Evolutionary conservation across 2,888 invertebrate genomes (phyloP).

Genomic region (Xanthia togata): DNA sequence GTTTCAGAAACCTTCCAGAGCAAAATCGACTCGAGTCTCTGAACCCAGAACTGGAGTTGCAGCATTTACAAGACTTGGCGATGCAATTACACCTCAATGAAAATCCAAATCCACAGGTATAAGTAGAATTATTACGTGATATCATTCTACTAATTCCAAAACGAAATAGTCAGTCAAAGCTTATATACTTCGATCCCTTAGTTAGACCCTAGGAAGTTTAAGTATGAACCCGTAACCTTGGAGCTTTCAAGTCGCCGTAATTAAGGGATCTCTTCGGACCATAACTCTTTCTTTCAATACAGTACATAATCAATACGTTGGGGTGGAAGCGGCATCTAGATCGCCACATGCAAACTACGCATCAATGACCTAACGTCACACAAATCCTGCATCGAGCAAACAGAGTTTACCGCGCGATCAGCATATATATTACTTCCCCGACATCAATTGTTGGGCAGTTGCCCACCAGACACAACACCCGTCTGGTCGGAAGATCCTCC

Average conservation of each 20-base stretch:
- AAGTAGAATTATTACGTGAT: constrained; percentile 15
- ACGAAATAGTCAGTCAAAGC: background rate
- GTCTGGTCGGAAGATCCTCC: too few species aligned
- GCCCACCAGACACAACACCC: too few species aligned
- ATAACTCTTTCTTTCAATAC: background rate
- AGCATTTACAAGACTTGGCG: constrained; percentile 95
- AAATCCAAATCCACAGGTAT: constrained; percentile 95
- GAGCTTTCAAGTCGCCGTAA: background rate
- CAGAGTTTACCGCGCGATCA: too few species aligned
- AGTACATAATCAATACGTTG: background rate
- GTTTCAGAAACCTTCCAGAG: constrained; percentile 90
- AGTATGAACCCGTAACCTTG: background rate
- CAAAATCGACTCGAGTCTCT: constrained; percentile 92
- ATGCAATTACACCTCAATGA: constrained; percentile 96
- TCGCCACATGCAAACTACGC: too few species aligned
- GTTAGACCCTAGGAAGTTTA: background rate
- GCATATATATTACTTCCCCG: too few species aligned
- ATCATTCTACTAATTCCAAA: background rate
- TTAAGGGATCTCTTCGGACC: background rate
- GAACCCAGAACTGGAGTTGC: constrained; percentile 91
- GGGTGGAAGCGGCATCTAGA: too few species aligned
- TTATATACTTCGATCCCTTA: background rate
- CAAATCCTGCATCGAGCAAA: too few species aligned
- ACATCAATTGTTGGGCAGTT: too few species aligned
- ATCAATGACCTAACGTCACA: too few species aligned